phyloP scores from a whole-genome alignment of 1,140 invertebrate species.

The Philotrypesis tridentata region DNA sequence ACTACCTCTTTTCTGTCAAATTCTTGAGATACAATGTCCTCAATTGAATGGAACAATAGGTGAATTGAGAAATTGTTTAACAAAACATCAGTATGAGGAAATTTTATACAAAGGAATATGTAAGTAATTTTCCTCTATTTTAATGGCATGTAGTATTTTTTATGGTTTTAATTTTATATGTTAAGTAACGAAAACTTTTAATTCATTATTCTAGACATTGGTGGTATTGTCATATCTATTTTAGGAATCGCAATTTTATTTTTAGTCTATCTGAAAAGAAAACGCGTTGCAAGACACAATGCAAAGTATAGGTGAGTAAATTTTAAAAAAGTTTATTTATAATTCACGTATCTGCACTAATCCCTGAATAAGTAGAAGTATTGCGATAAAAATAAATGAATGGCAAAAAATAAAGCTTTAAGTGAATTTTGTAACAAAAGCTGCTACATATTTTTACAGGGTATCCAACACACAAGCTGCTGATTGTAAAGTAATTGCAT shows the following conservation, averaged over 20 bases:
- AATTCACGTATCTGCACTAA: background rate
- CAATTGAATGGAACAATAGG: conserved; percentile 72
- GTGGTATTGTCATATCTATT: conserved; percentile 38
- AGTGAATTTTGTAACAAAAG: conserved; percentile 15
- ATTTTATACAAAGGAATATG: conserved; percentile 51
- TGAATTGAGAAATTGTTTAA: conserved; percentile 61
- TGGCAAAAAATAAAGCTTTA: conserved; percentile 4
- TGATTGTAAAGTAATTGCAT: conserved; percentile 5
- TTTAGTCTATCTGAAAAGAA: conserved; percentile 36
- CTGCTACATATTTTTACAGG: conserved; percentile 24
- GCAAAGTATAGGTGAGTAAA: conserved; percentile 30
- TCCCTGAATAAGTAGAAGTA: background rate
- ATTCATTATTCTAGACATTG: conserved; percentile 39
- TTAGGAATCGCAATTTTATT: conserved; percentile 39
- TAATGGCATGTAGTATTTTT: background rate
- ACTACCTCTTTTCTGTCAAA: conserved; percentile 79
- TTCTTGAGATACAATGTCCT: conserved; percentile 74
- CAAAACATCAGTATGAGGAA: conserved; percentile 44
- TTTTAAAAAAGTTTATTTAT: background rate
- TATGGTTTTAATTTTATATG: background rate
- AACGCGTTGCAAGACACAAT: conserved; percentile 7
- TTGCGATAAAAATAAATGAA: background rate
- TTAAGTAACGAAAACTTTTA: background rate
- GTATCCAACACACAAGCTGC: conserved; percentile 5
- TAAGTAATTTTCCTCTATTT: conserved; percentile 40